Percentiles rank a stretch among this genome's conserved stretches.
phyloP scores from a whole-genome alignment of 2,113 vertebrate species.

The Meriones unguiculatus region DNA sequence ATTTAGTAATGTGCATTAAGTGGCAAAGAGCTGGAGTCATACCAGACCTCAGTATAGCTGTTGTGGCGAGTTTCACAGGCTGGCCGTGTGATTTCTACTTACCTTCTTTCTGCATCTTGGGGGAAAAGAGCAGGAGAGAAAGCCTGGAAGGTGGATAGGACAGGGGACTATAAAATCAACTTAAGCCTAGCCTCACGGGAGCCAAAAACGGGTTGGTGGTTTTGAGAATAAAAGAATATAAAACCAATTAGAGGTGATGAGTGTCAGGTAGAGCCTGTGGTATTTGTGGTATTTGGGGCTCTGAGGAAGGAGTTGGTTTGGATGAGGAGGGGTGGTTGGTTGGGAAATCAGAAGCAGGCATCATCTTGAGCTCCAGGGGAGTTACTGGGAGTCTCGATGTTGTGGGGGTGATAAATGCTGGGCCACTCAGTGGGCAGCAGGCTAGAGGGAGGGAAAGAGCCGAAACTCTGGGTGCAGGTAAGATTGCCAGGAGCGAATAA shows the following conservation, averaged over 20 bases:
- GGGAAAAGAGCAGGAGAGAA: background rate
- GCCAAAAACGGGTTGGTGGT: background rate
- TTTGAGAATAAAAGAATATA: background rate
- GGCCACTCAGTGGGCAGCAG: too few species aligned
- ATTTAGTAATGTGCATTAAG: background rate
- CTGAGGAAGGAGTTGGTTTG: too few species aligned
- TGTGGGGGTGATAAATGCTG: too few species aligned
- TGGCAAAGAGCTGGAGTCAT: background rate
- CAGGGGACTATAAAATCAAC: background rate
- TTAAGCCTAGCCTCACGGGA: background rate
- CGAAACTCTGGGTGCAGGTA: background rate
- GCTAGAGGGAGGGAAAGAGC: background rate
- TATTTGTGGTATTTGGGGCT: background rate
- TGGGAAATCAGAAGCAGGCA: background rate
- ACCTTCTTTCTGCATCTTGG: background rate
- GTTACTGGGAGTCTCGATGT: background rate
- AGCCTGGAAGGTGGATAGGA: background rate
- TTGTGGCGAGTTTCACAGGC: background rate
- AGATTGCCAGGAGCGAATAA: background rate
- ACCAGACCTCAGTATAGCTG: too few species aligned
- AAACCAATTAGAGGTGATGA: background rate
- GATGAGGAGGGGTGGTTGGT: background rate
- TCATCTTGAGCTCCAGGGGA: background rate
- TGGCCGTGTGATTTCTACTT: background rate
- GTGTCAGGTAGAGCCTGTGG: background rate